These are phyloP conservation scores for Apodemia mormo DNA, from an alignment of 2,888 invertebrate species.

Conservation along the genomic window DNA sequence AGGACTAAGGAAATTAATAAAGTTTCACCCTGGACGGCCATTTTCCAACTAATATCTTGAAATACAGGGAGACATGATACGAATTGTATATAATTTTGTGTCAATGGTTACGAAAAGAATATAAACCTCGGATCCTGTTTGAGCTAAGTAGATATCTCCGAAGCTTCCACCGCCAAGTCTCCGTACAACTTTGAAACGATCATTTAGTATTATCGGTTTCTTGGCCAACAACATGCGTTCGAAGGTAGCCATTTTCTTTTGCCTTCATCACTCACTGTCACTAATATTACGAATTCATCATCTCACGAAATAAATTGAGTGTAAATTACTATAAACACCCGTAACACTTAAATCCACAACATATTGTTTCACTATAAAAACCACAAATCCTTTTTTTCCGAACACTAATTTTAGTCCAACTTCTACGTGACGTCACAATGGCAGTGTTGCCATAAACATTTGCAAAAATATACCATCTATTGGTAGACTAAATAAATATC, in stretches of 20 bases:
- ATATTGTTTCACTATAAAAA: conserved; percentile 17
- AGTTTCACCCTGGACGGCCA: conserved; percentile 53
- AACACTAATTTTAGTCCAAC: conserved; percentile 17
- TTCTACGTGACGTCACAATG: conserved; percentile 72
- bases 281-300: conserved; percentile 64
- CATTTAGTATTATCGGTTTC: conserved; percentile 84
- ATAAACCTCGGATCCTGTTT: conserved; percentile 94
- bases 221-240: conserved; percentile 72
- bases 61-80: conserved; percentile 51
- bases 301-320: conserved; percentile 56
- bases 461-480: neutral
- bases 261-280: conserved; percentile 73
- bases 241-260: conserved; percentile 77
- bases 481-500: neutral
- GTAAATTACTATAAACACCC: conserved; percentile 2
- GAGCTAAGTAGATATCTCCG: conserved; percentile 98
- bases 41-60: conserved; percentile 63
- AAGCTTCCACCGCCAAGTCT: conserved; percentile 99
- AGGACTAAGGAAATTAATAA: neutral
- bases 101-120: conserved; percentile 47
- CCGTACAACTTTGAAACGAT: conserved; percentile 96
- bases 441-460: conserved; percentile 57
- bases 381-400: conserved; percentile 5
- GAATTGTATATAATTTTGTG: conserved; percentile 26
- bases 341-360: conserved; percentile 12